Base-by-base conservation (phyloP, 2,888 invertebrate genomes). In the Esperia sulphurella region DNA sequence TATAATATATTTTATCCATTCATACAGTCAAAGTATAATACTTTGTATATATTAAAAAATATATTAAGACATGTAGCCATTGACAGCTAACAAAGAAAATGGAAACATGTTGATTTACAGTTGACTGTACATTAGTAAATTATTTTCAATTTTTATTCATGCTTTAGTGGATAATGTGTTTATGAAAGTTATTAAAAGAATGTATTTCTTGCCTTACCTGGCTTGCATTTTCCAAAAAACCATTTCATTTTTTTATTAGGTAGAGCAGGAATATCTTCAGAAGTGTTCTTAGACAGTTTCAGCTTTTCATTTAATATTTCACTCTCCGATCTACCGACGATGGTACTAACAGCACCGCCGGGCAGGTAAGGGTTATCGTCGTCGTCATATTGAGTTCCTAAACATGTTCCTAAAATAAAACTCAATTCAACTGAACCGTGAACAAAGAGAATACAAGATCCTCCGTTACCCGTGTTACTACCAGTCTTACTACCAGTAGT, bases 161-260 rank as follows among this genome's bases (percentile, higher is more conserved):
- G n/a, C n/a, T n/a, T n/a, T n/a, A 41, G 14, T 44, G 29, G 30
- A 31, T 30, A 42, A 12, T 35, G 9, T 29, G 44, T 37, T 31
- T 30, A 42, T 45, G 35, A 29, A n/a, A 49, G 49, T 14, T n/a
- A 13, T 35, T 29, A 28, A 13, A 1, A 1, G 39, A 14, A 39
- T 39, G 29, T 40, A 9, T 21, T n/a, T n/a, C n/a, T n/a, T n/a
- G n/a, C n/a, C 42, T 45, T 69, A 79, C 88, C 88, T 71, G 80
- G 82, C 68, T 85, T 88, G 55, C 83, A 86, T 63, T 71, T 82
- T 50, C 86, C 84, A 50, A 87, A 74, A 50, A 83, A 68, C 40
- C 55, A 56, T 56, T 68, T 74, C 35, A 70, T 63, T 45, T 52
- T 61, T 46, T 51, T 61, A 6, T 31, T 43, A 31, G 52, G 50